Evolutionary conservation across 2,888 invertebrate genomes (phyloP).

Genomic region (Geotrupes spiniger): DNA sequence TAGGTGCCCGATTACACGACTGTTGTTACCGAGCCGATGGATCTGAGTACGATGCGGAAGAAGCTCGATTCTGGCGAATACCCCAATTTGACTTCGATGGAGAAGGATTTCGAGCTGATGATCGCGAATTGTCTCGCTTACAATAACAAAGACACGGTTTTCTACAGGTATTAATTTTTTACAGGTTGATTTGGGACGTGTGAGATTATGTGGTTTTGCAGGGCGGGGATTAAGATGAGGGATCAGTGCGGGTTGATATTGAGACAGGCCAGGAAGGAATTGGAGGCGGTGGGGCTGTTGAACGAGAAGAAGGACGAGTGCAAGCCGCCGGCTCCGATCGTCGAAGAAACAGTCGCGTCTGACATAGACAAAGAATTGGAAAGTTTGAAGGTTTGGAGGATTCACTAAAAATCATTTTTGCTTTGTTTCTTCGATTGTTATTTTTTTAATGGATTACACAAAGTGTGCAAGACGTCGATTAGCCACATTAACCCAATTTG

Average conservation of each 20-base stretch:
- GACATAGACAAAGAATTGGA: slow-evolving; percentile 58
- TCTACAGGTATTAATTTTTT: slow-evolving; percentile 68
- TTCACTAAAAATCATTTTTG: too few relatives aligned
- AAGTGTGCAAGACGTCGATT: too few relatives aligned
- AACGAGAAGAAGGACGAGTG: slow-evolving; percentile 48
- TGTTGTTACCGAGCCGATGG: slow-evolving; percentile 84
- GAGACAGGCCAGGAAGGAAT: slow-evolving; percentile 73
- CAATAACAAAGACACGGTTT: slow-evolving; percentile 93
- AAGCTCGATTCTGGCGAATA: slow-evolving; percentile 71
- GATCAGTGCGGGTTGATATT: slow-evolving; percentile 83
- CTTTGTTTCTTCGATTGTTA: too few relatives aligned
- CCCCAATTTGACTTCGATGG: slow-evolving; percentile 71
- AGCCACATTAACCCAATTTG: too few relatives aligned
- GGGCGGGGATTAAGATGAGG: slow-evolving; percentile 83
- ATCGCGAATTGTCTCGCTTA: slow-evolving; percentile 93
- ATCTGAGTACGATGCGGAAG: slow-evolving; percentile 81
- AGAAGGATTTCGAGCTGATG: slow-evolving; percentile 92
- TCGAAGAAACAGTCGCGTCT: slow-evolving; percentile 52
- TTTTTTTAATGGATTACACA: too few relatives aligned
- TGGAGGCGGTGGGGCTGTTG: slow-evolving; percentile 60
- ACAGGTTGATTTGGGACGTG: too few relatives aligned
- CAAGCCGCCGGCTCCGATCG: slow-evolving; percentile 30
- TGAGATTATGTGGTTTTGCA: slow-evolving; percentile 32
- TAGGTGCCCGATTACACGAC: slow-evolving; percentile 86
- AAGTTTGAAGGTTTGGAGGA: slow-evolving; percentile 44